A percentile compares a stretch with the other conserved stretches of the same genome.
These are phyloP conservation scores for Alcis repandata DNA, from an alignment of 2,888 invertebrate genomes.

Conservation along the genomic window DNA sequence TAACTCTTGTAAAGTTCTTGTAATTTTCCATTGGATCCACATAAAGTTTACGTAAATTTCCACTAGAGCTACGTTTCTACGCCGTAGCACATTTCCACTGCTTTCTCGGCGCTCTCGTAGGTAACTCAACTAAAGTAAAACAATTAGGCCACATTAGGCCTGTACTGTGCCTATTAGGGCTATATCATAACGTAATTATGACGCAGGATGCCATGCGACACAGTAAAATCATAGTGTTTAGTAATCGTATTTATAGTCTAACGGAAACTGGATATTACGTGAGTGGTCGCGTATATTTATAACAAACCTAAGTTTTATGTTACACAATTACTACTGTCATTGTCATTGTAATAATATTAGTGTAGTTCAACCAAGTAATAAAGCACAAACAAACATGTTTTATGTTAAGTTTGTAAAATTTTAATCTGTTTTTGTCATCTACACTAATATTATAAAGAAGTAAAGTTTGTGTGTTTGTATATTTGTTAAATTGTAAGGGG, in stretches of 20 bases:
- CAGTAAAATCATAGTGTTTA: neutral
- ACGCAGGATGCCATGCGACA: neutral
- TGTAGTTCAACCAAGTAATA: too few species aligned
- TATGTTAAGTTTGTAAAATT: too few species aligned
- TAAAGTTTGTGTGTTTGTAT: too few species aligned
- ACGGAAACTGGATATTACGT: too few species aligned
- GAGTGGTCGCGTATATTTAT: too few species aligned
- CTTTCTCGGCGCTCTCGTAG: conserved; percentile 10
- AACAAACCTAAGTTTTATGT: too few species aligned
- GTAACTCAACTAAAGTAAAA: conserved; percentile 27
- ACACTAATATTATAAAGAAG: too few species aligned
- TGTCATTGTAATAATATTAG: too few species aligned
- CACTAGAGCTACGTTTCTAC: neutral
- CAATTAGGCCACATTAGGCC: conserved; percentile 18
- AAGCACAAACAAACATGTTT: too few species aligned
- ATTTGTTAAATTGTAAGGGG: too few species aligned
- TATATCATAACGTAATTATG: conserved; percentile 1
- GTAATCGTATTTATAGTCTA: neutral
- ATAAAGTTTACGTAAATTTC: neutral
- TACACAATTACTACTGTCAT: too few species aligned
- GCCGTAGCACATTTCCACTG: conserved; percentile 13
- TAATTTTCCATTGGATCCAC: neutral
- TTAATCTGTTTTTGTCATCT: too few species aligned
- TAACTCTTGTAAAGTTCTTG: conserved; percentile 3
- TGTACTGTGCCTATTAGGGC: conserved; percentile 9